These are phyloP conservation scores for Cariama cristata DNA, from an alignment of 2,113 vertebrate species.

Conservation along the genomic window DNA sequence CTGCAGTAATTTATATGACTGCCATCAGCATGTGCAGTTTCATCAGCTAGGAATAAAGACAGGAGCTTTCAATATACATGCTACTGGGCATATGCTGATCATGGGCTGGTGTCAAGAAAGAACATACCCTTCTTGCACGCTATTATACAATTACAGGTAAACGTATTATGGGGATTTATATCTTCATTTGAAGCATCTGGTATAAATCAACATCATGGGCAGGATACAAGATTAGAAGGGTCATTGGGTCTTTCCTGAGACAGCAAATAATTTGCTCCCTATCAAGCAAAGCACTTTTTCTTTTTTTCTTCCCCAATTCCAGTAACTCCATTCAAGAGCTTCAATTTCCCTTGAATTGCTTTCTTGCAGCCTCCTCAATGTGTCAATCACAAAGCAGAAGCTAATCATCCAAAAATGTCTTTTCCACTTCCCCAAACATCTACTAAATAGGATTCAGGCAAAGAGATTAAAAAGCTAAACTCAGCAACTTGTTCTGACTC, in stretches of 20 bases:
- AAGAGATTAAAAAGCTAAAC: conserved; percentile 31
- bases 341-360: conserved; percentile 26
- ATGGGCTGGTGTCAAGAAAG: conserved; percentile 13
- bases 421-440: conserved; percentile 13
- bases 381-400: conserved; percentile 51
- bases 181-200: conserved; percentile 48
- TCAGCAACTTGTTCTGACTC: conserved; percentile 48
- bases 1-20: neutral
- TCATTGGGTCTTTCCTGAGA: conserved; percentile 53
- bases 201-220: conserved; percentile 34
- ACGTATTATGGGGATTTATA: neutral
- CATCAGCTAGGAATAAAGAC: neutral
- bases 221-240: conserved; percentile 62
- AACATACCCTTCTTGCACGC: conserved; percentile 5
- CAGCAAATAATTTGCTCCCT: neutral
- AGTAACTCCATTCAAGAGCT: conserved; percentile 48
- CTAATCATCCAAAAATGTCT: conserved; percentile 27
- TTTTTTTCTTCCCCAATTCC: conserved; percentile 1
- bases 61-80: neutral
- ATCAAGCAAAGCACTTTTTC: neutral
- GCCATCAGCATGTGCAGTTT: neutral
- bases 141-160: conserved; percentile 60
- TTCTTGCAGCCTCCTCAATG: conserved; percentile 4
- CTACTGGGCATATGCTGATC: neutral
- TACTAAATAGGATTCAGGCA: conserved; percentile 12